phyloP scores from a whole-genome alignment of 2,888 invertebrate species.

The Pristionchus japonicus region DNA sequence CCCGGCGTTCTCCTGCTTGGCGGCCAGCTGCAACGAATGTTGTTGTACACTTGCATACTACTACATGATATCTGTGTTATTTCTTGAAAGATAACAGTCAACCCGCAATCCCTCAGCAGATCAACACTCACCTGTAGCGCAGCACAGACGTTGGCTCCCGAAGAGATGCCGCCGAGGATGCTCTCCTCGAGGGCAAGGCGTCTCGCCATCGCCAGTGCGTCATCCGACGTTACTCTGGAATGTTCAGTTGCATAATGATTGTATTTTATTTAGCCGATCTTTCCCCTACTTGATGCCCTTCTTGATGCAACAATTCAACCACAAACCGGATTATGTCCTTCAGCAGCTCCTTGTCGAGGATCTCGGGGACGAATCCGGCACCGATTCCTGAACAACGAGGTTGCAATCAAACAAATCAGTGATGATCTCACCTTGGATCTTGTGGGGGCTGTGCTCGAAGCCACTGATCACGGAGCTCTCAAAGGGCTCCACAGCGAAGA shows the following conservation, averaged over 20 bases:
- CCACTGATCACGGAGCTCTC: slow-evolving; percentile 63
- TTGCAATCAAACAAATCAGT: too few species aligned
- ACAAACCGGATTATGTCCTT: slow-evolving; percentile 54
- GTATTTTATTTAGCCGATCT: too few species aligned
- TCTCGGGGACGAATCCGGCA: slow-evolving; percentile 58
- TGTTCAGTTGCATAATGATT: too few species aligned
- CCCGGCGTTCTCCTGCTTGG: slow-evolving; percentile 58
- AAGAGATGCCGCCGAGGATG: slow-evolving; percentile 61
- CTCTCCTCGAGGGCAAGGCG: slow-evolving; percentile 60
- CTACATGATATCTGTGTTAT: too few species aligned
- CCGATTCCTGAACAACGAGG: slow-evolving; percentile 65
- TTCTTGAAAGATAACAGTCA: too few species aligned
- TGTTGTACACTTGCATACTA: too few species aligned
- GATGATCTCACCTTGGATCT: slow-evolving; percentile 53
- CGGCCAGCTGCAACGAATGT: slow-evolving; percentile 57
- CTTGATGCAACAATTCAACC: too few species aligned
- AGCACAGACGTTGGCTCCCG: slow-evolving; percentile 64
- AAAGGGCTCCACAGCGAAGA: slow-evolving; percentile 59
- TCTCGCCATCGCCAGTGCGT: slow-evolving; percentile 53
- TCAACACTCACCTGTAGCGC: slow-evolving; percentile 53
- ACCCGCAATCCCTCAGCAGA: too few species aligned
- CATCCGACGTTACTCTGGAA: not conserved
- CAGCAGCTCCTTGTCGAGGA: slow-evolving; percentile 52
- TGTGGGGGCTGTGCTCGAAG: slow-evolving; percentile 55
- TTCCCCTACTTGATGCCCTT: too few species aligned